Percentiles rank a stretch among this genome's conserved stretches.
Conservation (phyloP, 1,140 invertebrate species). For the Patella vulgata region DNA sequence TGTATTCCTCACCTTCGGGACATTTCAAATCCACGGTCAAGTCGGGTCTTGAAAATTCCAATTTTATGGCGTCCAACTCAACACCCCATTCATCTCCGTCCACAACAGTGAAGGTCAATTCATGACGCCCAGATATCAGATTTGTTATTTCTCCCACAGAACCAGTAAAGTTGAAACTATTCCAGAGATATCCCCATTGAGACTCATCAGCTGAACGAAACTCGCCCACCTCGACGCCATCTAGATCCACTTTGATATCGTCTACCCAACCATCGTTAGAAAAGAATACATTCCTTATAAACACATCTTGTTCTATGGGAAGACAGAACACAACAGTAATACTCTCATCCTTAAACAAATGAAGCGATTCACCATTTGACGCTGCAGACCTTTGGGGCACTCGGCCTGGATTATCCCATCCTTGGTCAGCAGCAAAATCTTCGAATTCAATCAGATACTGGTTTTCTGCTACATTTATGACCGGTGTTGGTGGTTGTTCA, state of each 20-base stretch:
- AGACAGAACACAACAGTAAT: too few species aligned
- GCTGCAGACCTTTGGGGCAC: too few species aligned
- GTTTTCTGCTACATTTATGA: too few species aligned
- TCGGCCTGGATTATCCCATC: too few species aligned
- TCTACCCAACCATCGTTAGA: slow-evolving; percentile 19
- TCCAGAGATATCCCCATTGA: slow-evolving; percentile 20
- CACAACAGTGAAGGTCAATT: slow-evolving; percentile 3
- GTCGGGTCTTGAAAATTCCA: neutral
- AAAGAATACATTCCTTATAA: neutral
- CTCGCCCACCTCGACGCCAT: slow-evolving; percentile 11
- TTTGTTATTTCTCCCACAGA: slow-evolving; percentile 5
- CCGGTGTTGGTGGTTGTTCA: too few species aligned
- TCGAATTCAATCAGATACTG: too few species aligned
- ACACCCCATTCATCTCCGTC: slow-evolving; percentile 20
- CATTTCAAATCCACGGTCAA: too few species aligned
- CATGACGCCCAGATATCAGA: slow-evolving; percentile 14
- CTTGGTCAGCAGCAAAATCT: too few species aligned
- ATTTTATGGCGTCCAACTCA: slow-evolving; percentile 16
- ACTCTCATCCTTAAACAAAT: too few species aligned
- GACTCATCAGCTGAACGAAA: slow-evolving; percentile 9
- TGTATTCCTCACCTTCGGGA: too few species aligned
- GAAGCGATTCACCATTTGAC: too few species aligned
- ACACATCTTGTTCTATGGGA: too few species aligned
- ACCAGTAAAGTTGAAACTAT: slow-evolving; percentile 22
- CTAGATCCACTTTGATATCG: slow-evolving; percentile 40